Base-by-base conservation (phyloP, 92 coral and sea anemone genomes). In the Umimayanthus chanpuru region DNA sequence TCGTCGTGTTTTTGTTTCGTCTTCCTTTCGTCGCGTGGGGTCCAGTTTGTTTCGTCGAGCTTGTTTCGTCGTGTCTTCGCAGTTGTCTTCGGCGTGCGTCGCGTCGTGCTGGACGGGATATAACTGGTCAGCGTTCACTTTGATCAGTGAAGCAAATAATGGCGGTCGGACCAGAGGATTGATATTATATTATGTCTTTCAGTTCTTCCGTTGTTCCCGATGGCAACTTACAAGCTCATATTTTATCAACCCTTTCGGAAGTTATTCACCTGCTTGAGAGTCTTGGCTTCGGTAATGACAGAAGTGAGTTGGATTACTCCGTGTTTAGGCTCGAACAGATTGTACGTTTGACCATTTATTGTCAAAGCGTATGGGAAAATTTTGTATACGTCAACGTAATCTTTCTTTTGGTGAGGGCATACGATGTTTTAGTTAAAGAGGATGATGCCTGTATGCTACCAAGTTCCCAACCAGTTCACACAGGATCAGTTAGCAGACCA, bases 271-370 rank as follows among this genome's bases (percentile, higher is more conserved):
- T 87, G 39, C 50, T 79, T 23, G 85, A 87, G 41, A 87, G 65
- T 64, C 68, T 87, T 30, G 11, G 73, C 15, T 23, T 36, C 26
- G 7, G 76, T 44, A 77, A 82, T 85, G 77, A 89, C 66, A 44
- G 85, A 64, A 85, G 77, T 73, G 83, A 85, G 72, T 81, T 89
- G 30, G 92, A 89, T 74, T 85, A 89, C 85, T 71, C 73, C 39
- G 2, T 49, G 82, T 89, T 71, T 79, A 89, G 65, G 67, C 81
- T 81, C 75, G 91, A 75, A 36, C 83, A 89, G 78, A 30, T 83
- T 38, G 75, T 81, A 18, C 68, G n/a, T 86, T 56, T 86, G 30
- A 38, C 44, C 72, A 53, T 86, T 77, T 56, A 56, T 40, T 39
- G 89, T 26, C 89, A 86, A 65, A 77, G 53, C 73, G 30, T 76